Percentiles rank a stretch among this genome's conserved stretches.
Evolutionary conservation across 2,797 vertebrate species (phyloP).

Genomic region (Sebastes matsubarae): DNA sequence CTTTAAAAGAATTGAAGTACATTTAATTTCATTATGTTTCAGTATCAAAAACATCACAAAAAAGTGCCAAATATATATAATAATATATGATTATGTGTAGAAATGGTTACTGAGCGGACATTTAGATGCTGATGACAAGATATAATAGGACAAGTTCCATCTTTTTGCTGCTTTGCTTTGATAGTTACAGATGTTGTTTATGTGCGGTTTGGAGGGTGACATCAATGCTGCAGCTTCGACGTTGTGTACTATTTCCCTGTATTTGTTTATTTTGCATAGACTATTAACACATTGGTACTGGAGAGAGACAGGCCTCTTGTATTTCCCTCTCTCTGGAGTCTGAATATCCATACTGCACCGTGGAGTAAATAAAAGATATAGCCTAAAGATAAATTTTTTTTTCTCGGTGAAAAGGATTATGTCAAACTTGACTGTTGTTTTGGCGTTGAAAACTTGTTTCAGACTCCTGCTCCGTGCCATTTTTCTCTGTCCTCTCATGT

Average conservation of each 20-base stretch:
- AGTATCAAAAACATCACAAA: background rate
- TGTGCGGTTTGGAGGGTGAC: background rate
- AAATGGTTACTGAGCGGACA: background rate
- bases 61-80: background rate
- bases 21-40: background rate
- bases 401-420: background rate
- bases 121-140: background rate
- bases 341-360: background rate
- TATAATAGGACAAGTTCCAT: background rate
- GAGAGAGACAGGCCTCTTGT: background rate
- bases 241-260: background rate
- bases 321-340: background rate
- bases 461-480: constrained; percentile 10
- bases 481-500: constrained; percentile 46
- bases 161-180: constrained; percentile 8
- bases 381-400: background rate
- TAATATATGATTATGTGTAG: background rate
- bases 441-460: constrained; percentile 20
- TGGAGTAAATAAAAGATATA: constrained; percentile 9
- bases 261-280: constrained; percentile 42
- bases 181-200: constrained; percentile 5
- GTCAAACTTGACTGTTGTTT: constrained; percentile 14
- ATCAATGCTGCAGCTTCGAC: background rate
- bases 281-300: background rate
- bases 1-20: background rate